These are phyloP conservation scores for Anguilla anguilla DNA, from an alignment of 2,797 vertebrate species.

Conservation along the genomic window DNA sequence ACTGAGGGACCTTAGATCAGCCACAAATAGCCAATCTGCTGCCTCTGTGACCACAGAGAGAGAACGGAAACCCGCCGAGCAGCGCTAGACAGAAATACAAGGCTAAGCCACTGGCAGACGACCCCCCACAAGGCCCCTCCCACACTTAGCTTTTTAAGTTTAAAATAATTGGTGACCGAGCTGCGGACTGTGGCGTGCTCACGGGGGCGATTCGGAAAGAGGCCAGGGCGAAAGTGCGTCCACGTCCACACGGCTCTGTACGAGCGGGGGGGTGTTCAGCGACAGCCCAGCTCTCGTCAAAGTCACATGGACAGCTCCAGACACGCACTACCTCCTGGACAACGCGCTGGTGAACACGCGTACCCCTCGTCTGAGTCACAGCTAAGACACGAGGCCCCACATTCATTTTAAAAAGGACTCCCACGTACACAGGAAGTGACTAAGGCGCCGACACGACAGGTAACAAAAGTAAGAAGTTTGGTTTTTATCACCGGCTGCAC, in stretches of 20 bases:
- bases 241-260: too few species aligned
- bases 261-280: too few species aligned
- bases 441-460: constrained; percentile 48
- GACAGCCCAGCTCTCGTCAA: too few species aligned
- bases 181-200: constrained; percentile 1
- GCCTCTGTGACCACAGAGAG: not conserved
- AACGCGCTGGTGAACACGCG: constrained; percentile 35
- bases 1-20: constrained; percentile 28
- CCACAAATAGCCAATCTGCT: constrained; percentile 3
- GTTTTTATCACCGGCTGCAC: constrained; percentile 7
- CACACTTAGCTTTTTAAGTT: not conserved
- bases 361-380: constrained; percentile 60
- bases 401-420: constrained; percentile 42
- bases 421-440: constrained; percentile 53
- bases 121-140: not conserved
- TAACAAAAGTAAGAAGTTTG: constrained; percentile 44
- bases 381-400: constrained; percentile 33
- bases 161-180: not conserved
- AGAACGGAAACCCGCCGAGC: not conserved
- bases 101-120: not conserved
- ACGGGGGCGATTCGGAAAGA: not conserved
- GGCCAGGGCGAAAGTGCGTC: not conserved
- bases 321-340: constrained; percentile 29
- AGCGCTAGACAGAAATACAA: not conserved
- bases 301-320: not conserved